Evolutionary conservation across 2,888 invertebrate genomes (phyloP), one percentile per base, ranked within the genome.

Genomic region (Callyntrura sp.): DNA sequence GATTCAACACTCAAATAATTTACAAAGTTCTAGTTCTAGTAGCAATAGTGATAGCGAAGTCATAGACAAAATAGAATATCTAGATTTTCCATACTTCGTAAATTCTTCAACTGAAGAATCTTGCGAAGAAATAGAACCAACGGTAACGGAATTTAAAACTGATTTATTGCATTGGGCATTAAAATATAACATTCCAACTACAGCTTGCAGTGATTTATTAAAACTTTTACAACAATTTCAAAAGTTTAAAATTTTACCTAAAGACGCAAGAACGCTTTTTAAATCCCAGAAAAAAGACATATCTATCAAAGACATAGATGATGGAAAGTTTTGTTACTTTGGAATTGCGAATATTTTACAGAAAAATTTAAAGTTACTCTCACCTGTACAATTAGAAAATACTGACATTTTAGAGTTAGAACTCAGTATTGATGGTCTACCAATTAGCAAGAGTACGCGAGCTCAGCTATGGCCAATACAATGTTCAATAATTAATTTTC

Each of bases 391-490:
- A 3, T 17, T 17, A 4, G 6, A 17, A 20, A 9, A 11, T 1
- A 23, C 25, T 62, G 4, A 9, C 11, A 62, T 25, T 23, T 62
- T 0, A 17, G 9, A n/a, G 28, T n/a, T 17, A 25, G 68, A 65
- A 25, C 9, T 86, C 45, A 81, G 70, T n/a, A 43, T 87, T 14
- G 87, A 87, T 23, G 87, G 87, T 1, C 25, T 87, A 0, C 87
- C 87, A 5, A 11, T 87, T 11, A 20, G 35, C 1, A 81, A 70
- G 55, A 81, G 81, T 55, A 81, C 87, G 1, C 81, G 55, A 11
- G 0, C 8, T 0, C 81, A 81, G n/a, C 48, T 87, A 25, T 87
- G 87, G 87, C 87, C 87, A 1, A 87, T 87, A 20, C 70, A 81
- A 12, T 62, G 81, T 14, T 35, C n/a, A 1, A 14, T 87, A 5